Percentiles rank a stretch among this genome's conserved stretches.
Conservation (phyloP, 2,797 vertebrate genomes). For the Acipenser transmontanus region DNA sequence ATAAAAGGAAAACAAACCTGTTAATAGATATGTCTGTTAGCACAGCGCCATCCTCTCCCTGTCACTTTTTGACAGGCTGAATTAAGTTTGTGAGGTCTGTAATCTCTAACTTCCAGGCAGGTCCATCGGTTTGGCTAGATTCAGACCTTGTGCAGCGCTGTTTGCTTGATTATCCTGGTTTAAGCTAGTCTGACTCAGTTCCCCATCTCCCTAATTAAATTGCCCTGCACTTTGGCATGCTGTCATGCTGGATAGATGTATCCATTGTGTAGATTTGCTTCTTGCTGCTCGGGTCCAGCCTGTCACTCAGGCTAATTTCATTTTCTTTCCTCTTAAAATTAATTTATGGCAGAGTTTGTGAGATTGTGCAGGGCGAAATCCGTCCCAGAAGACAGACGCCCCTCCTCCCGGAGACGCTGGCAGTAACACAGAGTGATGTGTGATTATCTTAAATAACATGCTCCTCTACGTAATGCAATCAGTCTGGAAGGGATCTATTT, state of each 20-base stretch:
- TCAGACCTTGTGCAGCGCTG: neutral
- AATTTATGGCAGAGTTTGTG: slow-evolving; percentile 15
- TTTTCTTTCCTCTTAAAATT: slow-evolving; percentile 36
- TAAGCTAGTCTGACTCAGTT: neutral
- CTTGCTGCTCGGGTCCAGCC: slow-evolving; percentile 25
- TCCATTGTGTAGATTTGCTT: slow-evolving; percentile 43
- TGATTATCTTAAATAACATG: neutral
- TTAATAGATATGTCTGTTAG: slow-evolving; percentile 3
- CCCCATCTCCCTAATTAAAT: slow-evolving; percentile 40
- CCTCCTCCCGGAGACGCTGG: neutral
- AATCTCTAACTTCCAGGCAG: slow-evolving; percentile 10
- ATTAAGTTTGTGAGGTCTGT: slow-evolving; percentile 18
- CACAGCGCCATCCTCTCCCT: slow-evolving; percentile 14
- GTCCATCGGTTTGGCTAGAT: no score
- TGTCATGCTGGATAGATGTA: slow-evolving; percentile 33
- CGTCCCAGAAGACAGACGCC: neutral
- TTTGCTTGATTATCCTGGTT: neutral
- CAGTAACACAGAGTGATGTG: neutral
- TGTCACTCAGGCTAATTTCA: slow-evolving; percentile 44
- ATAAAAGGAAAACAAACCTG: no score
- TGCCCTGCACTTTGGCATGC: slow-evolving; percentile 34
- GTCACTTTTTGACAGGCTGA: slow-evolving; percentile 3
- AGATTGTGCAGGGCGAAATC: slow-evolving; percentile 14
- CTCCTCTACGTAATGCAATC: slow-evolving; percentile 21
- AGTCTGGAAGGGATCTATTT: neutral